Evolutionary conservation across 1,140 invertebrate species (phyloP), one percentile per base, ranked within the genome.

Genomic region (Goniozus legneri): DNA sequence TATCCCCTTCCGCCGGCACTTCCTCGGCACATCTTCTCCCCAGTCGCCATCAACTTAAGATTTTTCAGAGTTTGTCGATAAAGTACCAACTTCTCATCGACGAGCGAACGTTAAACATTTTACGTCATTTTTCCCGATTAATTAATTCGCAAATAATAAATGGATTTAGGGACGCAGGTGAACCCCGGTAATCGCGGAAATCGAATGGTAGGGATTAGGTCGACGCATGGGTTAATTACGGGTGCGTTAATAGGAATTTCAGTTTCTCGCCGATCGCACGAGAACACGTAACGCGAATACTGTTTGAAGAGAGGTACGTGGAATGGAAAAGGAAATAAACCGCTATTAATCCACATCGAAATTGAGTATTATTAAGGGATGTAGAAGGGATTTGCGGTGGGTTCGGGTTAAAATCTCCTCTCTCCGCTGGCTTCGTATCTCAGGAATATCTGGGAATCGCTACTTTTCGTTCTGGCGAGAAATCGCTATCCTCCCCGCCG

Each of bases 301-400:
- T 51, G 53, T 52, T 53, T 45, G 36, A 47, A 20, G 44, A 43
- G 35, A 41, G 35, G 33, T 14, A 47, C 27, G 47, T 51, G 50
- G 43, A 35, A 43, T 34, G 38, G n/a, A n/a, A n/a, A 57, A 55
- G 62, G 60, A 62, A 66, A 64, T 74, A 71, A 76, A 73, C 65
- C 64, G 47, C 66, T 71, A 75, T 76, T 76, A 76, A 76, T 76
- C 73, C 71, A 72, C 63, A 75, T 67, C 62, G 70, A 66, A 71
- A 76, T 75, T 73, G 71, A 73, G 71, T 73, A 70, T 75, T 73
- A 73, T 72, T 73, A 69, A 64, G 61, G 71, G 61, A 69, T 66
- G 62, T 64, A 70, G 55, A 55, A 48, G 52, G 71, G 73, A 74
- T 74, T 76, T 71, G 60, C 52, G 59, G 62, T 54, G 47, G 62